Conservation (phyloP, 2,113 vertebrate genomes). For the Syrmaticus mikado region DNA sequence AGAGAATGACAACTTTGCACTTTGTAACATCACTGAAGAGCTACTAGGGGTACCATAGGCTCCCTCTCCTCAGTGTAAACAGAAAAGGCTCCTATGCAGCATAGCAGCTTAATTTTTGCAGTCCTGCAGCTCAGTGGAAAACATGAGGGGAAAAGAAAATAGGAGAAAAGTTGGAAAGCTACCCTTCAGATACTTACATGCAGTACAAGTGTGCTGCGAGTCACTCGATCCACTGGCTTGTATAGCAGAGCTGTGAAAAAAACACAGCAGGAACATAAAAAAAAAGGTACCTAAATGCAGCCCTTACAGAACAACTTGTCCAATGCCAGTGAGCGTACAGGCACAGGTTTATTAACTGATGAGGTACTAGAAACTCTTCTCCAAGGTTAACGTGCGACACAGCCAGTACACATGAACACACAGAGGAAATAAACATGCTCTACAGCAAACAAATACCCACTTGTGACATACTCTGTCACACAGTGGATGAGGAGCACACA, state of each 20-base stretch:
- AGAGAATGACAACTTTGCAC: neutral
- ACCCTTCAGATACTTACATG: slow-evolving; percentile 86
- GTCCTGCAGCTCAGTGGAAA: neutral
- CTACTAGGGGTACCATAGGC: neutral
- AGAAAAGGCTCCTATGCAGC: neutral
- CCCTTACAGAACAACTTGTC: neutral
- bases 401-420: neutral
- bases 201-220: slow-evolving; percentile 94
- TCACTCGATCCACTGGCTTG: slow-evolving; percentile 97
- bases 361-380: neutral
- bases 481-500: neutral
- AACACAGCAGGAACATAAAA: neutral
- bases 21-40: neutral
- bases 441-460: neutral
- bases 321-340: neutral
- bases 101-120: neutral
- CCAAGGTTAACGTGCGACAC: neutral
- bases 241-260: slow-evolving; percentile 88
- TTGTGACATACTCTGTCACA: neutral
- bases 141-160: neutral
- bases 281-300: neutral
- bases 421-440: neutral
- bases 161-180: neutral
- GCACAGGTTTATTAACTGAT: neutral
- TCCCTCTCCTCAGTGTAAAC: neutral